Evolutionary conservation across 1,140 invertebrate species (phyloP), one percentile per base, ranked within the genome.

Genomic region (Rhopalosiphum padi): DNA sequence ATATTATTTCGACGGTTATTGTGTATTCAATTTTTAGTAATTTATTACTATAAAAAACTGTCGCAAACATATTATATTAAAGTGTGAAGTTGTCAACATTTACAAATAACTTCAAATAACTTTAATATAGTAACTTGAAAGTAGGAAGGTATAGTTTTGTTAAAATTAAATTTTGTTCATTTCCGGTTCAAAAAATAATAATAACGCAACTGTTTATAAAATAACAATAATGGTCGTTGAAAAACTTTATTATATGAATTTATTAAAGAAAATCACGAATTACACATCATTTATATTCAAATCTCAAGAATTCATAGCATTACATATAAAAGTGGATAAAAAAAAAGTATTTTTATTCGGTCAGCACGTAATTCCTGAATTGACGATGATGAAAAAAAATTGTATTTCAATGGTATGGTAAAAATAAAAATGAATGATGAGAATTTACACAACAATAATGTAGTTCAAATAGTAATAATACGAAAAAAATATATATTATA

Each of bases 381-480:
- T 25, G 90, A 25, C 8, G 35, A 41, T 89, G n/a, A 25, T n/a
- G 88, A 55, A 53, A 89, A 89, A 88, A 90, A 68, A 60, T 22
- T 60, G 21, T 89, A 53, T 53, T 53, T 55, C 51, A 60, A 41
- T 37, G 15, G 51, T 30, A 41, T 25, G 35, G 35, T 41, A 43
- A 37, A 55, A 55, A 55, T 51, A 55, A 77, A 60, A 41, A 43
- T 55, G 30, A 91, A 37, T 15, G 11, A 86, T 43, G 23, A 46
- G 22, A 41, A 60, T 90, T 90, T 90, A 43, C 53, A 77, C 89
- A 60, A 90, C 46, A 92, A 83, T 92, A 92, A 92, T 83, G 46
- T 82, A 92, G 43, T 83, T 35, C n/a, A 83, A 83, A 92, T 51
- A 37, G 43, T 15, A 48, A 86, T 87, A 48, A 88, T 18, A 89